phyloP scores from a whole-genome alignment of 2,113 vertebrate species.

The Tretioscincus oriximinensis region DNA sequence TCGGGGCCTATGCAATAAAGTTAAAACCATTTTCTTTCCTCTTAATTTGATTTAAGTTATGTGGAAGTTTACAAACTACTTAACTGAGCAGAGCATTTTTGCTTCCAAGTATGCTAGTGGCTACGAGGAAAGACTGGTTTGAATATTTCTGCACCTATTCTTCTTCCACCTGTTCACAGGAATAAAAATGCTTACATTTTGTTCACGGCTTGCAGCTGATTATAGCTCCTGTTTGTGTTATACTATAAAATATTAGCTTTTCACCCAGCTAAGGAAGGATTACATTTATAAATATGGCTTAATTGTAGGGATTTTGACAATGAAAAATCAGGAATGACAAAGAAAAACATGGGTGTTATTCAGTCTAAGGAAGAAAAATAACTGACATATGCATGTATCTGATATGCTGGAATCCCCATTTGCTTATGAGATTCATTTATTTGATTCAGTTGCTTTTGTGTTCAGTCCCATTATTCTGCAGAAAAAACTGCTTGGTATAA shows the following conservation, averaged over 20 bases:
- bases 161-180: neutral
- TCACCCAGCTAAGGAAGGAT: conserved; percentile 30
- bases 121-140: neutral
- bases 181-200: neutral
- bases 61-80: neutral
- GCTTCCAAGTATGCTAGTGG: neutral
- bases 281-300: conserved; percentile 21
- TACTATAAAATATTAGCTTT: neutral
- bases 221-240: conserved; percentile 1
- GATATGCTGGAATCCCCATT: conserved; percentile 39
- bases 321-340: conserved; percentile 16
- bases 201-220: conserved; percentile 20
- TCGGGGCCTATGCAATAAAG: no score
- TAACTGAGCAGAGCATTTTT: neutral
- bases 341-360: conserved; percentile 5
- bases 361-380: conserved; percentile 10
- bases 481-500: conserved; percentile 44
- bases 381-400: conserved; percentile 29
- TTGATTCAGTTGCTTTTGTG: conserved; percentile 40
- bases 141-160: neutral
- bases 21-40: no score
- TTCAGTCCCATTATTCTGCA: conserved; percentile 37
- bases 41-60: neutral
- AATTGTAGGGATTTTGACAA: conserved; percentile 30
- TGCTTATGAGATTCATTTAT: conserved; percentile 42